These are phyloP conservation scores for Heteronetta atricapilla DNA, from an alignment of 2,113 vertebrate genomes.

Conservation along the genomic window DNA sequence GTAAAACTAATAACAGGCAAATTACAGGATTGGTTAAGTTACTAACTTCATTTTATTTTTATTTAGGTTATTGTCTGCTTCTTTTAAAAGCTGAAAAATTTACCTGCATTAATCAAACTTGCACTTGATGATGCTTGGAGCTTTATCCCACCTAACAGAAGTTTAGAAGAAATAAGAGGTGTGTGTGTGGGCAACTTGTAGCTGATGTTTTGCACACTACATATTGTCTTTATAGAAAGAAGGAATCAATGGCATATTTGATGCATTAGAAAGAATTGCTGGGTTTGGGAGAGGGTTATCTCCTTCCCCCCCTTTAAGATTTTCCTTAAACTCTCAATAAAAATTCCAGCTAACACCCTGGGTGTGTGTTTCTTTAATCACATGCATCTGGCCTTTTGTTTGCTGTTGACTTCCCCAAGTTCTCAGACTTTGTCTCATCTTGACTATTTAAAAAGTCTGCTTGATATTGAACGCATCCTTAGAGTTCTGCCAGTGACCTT, in stretches of 20 bases:
- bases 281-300: not conserved
- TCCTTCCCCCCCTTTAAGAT: not conserved
- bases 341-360: not conserved
- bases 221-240: not conserved
- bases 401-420: not conserved
- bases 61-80: not conserved
- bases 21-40: not conserved
- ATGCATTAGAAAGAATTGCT: not conserved
- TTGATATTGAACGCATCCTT: not conserved
- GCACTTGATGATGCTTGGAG: not conserved
- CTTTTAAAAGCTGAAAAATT: not conserved
- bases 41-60: not conserved
- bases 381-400: not conserved
- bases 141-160: not conserved
- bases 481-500: not conserved
- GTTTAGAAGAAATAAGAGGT: not conserved
- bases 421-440: not conserved
- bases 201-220: not conserved
- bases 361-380: not conserved
- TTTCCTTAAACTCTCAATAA: not conserved
- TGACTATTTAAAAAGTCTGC: not conserved
- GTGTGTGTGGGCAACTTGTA: not conserved
- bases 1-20: not conserved
- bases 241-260: not conserved
- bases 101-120: not conserved